Percentiles rank a stretch among this genome's conserved stretches.
These are phyloP conservation scores for Onychomys arenicola DNA, from an alignment of 2,797 vertebrate genomes.

Conservation along the genomic window DNA sequence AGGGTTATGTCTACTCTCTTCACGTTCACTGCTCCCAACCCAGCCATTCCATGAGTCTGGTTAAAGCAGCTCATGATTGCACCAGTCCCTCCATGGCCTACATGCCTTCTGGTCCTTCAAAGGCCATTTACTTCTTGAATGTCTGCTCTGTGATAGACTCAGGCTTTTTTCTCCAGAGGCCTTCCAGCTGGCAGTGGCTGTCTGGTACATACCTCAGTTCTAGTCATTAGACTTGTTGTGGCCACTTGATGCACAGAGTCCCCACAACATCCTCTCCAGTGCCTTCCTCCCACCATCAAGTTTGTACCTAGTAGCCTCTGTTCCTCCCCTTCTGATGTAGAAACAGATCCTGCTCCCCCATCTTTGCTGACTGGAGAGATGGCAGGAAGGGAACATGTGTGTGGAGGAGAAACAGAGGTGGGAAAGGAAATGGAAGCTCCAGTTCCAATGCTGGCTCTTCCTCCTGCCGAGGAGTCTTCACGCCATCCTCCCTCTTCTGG, in stretches of 20 bases:
- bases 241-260: background rate
- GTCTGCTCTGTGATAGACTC: background rate
- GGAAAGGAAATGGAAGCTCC: conserved; percentile 35
- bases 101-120: background rate
- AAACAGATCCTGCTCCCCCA: background rate
- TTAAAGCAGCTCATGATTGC: background rate
- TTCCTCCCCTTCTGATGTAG: background rate
- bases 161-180: background rate
- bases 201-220: background rate
- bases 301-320: background rate
- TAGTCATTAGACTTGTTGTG: background rate
- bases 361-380: background rate
- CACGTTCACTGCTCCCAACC: background rate
- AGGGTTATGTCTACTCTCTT: background rate
- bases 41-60: background rate
- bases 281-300: background rate
- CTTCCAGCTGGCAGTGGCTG: background rate
- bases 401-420: background rate
- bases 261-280: background rate
- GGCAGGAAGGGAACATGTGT: background rate
- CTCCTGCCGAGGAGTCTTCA: background rate
- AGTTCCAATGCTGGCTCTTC: background rate
- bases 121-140: background rate
- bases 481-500: background rate
- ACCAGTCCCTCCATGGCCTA: background rate